Evolutionary conservation across 1,140 invertebrate genomes (phyloP).

Genomic region (Drosophila micromelanica): DNA sequence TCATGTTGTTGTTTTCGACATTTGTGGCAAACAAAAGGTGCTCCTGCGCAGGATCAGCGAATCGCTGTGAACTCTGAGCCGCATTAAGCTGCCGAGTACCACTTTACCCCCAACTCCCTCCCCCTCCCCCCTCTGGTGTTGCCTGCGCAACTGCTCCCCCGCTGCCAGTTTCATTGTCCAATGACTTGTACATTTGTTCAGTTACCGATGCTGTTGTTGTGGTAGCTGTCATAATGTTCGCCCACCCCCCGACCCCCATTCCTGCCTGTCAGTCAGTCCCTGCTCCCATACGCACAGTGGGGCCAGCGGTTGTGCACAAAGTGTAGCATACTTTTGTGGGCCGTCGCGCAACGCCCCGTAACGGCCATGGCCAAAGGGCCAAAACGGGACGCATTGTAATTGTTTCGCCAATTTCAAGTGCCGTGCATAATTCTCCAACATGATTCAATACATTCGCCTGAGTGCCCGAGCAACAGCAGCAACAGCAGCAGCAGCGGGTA

Average conservation of each 20-base stretch:
- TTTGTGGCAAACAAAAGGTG: slow-evolving; percentile 79
- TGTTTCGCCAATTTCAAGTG: slow-evolving; percentile 83
- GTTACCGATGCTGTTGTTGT: too few species aligned
- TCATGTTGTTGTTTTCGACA: slow-evolving; percentile 69
- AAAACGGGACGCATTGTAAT: slow-evolving; percentile 61
- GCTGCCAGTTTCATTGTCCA: too few species aligned
- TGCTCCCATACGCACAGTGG: too few species aligned
- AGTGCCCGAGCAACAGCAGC: slow-evolving; percentile 44
- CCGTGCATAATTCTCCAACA: slow-evolving; percentile 80
- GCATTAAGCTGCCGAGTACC: slow-evolving; percentile 46
- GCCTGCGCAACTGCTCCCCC: too few species aligned
- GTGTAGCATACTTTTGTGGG: too few species aligned
- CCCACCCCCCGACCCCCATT: too few species aligned
- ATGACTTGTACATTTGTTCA: too few species aligned
- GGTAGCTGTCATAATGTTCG: too few species aligned
- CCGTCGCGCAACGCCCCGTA: too few species aligned
- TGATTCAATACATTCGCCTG: slow-evolving; percentile 78
- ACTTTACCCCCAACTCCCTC: neutral
- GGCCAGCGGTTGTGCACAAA: too few species aligned
- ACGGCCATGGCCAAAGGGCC: slow-evolving; percentile 14
- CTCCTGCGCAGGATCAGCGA: slow-evolving; percentile 79
- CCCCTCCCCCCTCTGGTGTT: too few species aligned
- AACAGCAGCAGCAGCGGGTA: slow-evolving; percentile 31
- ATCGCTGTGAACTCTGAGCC: slow-evolving; percentile 74
- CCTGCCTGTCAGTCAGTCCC: too few species aligned